Evolutionary conservation across 2,888 invertebrate species (phyloP).

Genomic region (Euzetes globulus): DNA sequence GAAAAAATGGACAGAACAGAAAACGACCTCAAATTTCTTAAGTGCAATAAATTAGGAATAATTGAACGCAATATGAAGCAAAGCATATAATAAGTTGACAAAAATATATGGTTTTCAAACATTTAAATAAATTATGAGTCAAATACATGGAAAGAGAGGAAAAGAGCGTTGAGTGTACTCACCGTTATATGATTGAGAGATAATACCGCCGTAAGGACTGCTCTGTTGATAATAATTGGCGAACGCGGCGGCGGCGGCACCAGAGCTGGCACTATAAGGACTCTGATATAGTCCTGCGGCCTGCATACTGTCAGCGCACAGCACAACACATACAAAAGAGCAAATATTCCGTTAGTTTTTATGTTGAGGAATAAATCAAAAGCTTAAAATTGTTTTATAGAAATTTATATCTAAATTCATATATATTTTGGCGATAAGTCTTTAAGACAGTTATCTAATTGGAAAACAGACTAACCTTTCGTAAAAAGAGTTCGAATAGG

Average conservation of each 20-base stretch:
- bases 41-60: too few relatives aligned
- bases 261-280: slow-evolving; percentile 37
- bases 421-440: neutral
- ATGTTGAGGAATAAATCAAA: neutral
- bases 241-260: slow-evolving; percentile 34
- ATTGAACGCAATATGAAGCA: too few relatives aligned
- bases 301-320: slow-evolving; percentile 15
- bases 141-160: too few relatives aligned
- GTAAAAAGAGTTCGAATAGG: neutral
- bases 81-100: too few relatives aligned
- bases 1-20: too few relatives aligned
- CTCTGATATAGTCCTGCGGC: slow-evolving; percentile 35
- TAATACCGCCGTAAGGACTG: slow-evolving; percentile 38
- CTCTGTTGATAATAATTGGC: slow-evolving; percentile 39
- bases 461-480: neutral
- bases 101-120: too few relatives aligned
- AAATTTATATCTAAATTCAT: too few relatives aligned
- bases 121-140: too few relatives aligned
- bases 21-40: too few relatives aligned
- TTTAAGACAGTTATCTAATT: neutral
- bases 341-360: neutral
- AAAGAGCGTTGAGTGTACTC: neutral
- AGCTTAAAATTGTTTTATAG: too few relatives aligned
- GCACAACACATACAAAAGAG: neutral
- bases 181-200: slow-evolving; percentile 39